These are phyloP conservation scores for Semicossyphus pulcher DNA, from an alignment of 2,113 vertebrate genomes.

Conservation along the genomic window DNA sequence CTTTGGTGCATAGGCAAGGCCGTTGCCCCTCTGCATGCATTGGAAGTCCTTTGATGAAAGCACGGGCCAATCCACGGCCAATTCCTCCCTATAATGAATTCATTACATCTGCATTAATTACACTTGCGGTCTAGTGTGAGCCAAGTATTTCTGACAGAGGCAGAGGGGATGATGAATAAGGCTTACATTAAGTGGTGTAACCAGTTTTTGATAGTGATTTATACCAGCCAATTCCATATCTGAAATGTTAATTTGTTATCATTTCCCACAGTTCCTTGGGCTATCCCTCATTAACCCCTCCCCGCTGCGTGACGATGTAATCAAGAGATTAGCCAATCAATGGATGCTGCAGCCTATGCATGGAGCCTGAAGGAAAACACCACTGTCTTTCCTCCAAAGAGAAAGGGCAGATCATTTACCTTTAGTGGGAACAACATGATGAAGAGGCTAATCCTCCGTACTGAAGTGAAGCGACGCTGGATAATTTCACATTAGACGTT, in stretches of 20 bases:
- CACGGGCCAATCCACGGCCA: conserved; percentile 63
- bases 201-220: conserved; percentile 82
- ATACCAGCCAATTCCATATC: conserved; percentile 81
- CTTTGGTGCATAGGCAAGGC: conserved; percentile 42
- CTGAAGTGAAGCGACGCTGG: conserved; percentile 36
- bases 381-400: conserved; percentile 9
- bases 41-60: conserved; percentile 66
- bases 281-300: conserved; percentile 80
- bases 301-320: conserved; percentile 70
- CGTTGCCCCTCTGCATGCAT: conserved; percentile 38
- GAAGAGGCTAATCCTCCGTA: conserved; percentile 33
- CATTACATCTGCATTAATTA: conserved; percentile 81
- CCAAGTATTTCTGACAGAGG: conserved; percentile 73
- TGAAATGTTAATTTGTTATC: conserved; percentile 84
- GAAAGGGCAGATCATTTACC: conserved; percentile 48
- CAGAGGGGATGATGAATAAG: conserved; percentile 76
- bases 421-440: conserved; percentile 46
- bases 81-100: conserved; percentile 75
- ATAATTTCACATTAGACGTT: conserved; percentile 52
- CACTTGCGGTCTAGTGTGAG: conserved; percentile 56
- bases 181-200: conserved; percentile 77
- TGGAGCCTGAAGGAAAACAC: conserved; percentile 35
- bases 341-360: conserved; percentile 28
- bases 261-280: conserved; percentile 81
- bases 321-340: conserved; percentile 71